Base-by-base conservation (phyloP, 2,113 vertebrate genomes). In the Emydocephalus ijimae region DNA sequence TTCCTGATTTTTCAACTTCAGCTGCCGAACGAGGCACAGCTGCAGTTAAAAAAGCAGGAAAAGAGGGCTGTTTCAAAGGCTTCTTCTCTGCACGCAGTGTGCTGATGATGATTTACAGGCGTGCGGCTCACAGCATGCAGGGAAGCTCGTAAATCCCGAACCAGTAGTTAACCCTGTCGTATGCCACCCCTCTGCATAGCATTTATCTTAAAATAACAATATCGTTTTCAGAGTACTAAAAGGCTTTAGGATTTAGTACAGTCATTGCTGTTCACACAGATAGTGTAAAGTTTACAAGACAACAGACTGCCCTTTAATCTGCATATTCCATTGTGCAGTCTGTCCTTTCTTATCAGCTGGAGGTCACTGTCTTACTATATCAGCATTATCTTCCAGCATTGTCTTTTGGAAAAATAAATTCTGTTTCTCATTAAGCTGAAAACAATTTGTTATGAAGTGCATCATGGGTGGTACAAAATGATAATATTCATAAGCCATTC, bases 301-400 rank as follows among this genome's bases (percentile, higher is more conserved):
- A 89, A 56, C 11, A 23, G 18, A 29, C 12, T 89, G 52, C 54
- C 92, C 39, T 89, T 85, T 54, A 74, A 10, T 89, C 87, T 81
- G 26, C 29, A 57, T 14, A 55, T 39, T 74, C 29, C 9, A 26
- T 34, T 91, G 48, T 89, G 26, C 8, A 0, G 81, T 90, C 5
- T 91, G 54, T 89, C 23, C 85, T 88, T 94, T 95, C 89, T 59
- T 24, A 64, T 90, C 74, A 89, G 23, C 34, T 61, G 39, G n/a
- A 29, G 87, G 69, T 91, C 91, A 91, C 15, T 91, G 95, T 94
- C 45, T 91, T 94, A 74, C 5, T 85, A 61, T 88, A 85, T 96
- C 95, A 96, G 92, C 94, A 93, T 91, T 92, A 94, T 43, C 74
- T 21, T 43, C 74, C 95, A 95, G 89, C 94, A 93, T 90, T 92